Conservation (phyloP, 2,113 vertebrate genomes). For the Erythrolamprus reginae region DNA sequence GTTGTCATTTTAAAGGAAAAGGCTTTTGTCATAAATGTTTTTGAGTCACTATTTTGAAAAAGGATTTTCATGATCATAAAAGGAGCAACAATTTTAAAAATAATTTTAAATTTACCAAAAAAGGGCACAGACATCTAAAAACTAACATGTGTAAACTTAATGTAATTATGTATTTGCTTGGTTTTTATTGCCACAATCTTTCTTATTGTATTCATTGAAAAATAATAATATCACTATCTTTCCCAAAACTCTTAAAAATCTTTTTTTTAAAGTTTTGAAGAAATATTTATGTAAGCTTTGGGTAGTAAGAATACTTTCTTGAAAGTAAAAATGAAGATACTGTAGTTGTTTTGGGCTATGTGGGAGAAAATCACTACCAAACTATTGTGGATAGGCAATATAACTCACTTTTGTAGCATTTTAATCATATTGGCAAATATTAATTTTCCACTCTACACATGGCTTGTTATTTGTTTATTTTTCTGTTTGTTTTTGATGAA, state of each 20-base stretch:
- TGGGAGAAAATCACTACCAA: background rate
- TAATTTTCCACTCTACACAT: background rate
- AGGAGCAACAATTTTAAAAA: background rate
- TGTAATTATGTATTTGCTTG: background rate
- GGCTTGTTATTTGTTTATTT: background rate
- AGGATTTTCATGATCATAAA: background rate
- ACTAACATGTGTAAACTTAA: background rate
- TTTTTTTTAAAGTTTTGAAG: background rate
- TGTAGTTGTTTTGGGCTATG: background rate
- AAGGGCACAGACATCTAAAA: background rate
- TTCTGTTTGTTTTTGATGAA: background rate
- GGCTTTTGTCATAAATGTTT: background rate
- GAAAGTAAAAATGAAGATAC: background rate
- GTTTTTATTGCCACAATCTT: background rate
- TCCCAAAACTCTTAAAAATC: background rate
- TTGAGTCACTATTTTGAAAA: background rate
- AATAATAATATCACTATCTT: background rate
- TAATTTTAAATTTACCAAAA: background rate
- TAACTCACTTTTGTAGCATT: background rate
- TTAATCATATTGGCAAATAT: background rate
- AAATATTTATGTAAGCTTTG: background rate
- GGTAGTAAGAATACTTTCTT: background rate
- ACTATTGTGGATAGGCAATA: background rate
- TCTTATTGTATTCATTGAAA: background rate
- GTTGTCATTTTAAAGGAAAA: background rate